These are phyloP conservation scores for Baronia brevicornis DNA, from an alignment of 2,888 invertebrate species.

Conservation along the genomic window DNA sequence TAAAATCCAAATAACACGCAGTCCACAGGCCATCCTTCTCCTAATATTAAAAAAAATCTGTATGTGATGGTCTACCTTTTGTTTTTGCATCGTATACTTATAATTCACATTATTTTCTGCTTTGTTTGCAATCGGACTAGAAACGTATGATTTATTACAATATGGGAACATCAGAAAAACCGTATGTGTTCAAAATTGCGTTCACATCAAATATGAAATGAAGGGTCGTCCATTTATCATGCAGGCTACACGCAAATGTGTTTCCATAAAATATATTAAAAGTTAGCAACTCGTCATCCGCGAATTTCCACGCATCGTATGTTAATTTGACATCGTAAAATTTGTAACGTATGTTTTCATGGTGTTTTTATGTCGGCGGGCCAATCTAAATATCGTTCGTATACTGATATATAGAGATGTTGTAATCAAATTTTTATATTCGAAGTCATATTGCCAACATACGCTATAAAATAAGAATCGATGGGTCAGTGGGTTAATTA, in stretches of 20 bases:
- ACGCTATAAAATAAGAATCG: too few relatives aligned
- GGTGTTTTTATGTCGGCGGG: conserved; percentile 39
- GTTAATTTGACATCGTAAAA: conserved; percentile 60
- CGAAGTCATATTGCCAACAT: too few relatives aligned
- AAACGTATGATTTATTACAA: too few relatives aligned
- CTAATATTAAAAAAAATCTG: too few relatives aligned
- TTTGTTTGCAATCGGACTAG: too few relatives aligned
- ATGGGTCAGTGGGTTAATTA: too few relatives aligned
- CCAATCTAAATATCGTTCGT: conserved; percentile 31
- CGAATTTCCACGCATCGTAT: conserved; percentile 53
- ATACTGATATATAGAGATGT: conserved; percentile 32
- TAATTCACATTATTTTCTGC: too few relatives aligned
- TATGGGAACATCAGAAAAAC: conserved; percentile 13
- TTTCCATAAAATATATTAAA: conserved; percentile 67
- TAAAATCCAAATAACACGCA: too few relatives aligned
- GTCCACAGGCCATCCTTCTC: too few relatives aligned
- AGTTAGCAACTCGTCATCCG: conserved; percentile 53
- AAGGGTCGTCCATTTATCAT: conserved; percentile 66
- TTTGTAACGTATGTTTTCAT: conserved; percentile 44
- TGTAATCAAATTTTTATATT: too few relatives aligned
- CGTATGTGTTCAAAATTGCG: conserved; percentile 42
- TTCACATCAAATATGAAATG: conserved; percentile 43
- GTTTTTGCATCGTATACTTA: too few relatives aligned
- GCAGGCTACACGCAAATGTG: conserved; percentile 51
- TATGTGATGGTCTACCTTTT: too few relatives aligned